A percentile compares a stretch with the other conserved stretches of the same genome.
phyloP scores from a whole-genome alignment of 2,888 invertebrate species.

The Limenitis camilla region DNA sequence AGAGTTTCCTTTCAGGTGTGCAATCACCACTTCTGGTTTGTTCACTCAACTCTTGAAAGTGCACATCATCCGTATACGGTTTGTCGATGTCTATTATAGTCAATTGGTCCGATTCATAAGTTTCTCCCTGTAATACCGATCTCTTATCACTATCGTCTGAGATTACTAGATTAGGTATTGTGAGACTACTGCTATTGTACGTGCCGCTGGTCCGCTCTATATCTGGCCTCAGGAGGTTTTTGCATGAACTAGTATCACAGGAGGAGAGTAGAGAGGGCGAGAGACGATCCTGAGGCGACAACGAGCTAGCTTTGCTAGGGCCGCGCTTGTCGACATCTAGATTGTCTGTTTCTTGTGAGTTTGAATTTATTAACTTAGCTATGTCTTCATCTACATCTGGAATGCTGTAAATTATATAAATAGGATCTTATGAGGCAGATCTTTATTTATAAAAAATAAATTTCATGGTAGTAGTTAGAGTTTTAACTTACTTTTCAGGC shows the following conservation, averaged over 20 bases:
- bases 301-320: conserved; percentile 45
- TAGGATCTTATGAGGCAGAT: neutral
- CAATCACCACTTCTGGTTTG: conserved; percentile 53
- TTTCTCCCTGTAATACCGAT: conserved; percentile 67
- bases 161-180: conserved; percentile 67
- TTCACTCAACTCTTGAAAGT: conserved; percentile 50
- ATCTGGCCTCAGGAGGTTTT: conserved; percentile 55
- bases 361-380: conserved; percentile 63
- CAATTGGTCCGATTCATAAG: conserved; percentile 76
- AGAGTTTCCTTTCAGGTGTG: conserved; percentile 59
- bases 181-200: conserved; percentile 62
- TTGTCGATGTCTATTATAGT: conserved; percentile 79
- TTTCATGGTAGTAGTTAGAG: neutral
- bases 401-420: conserved; percentile 49
- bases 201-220: conserved; percentile 40
- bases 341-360: conserved; percentile 44
- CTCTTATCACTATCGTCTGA: conserved; percentile 66
- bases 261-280: conserved; percentile 63
- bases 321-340: conserved; percentile 51
- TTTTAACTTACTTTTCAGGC: conserved; percentile 54
- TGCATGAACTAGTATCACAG: conserved; percentile 68
- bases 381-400: conserved; percentile 74
- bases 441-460: neutral
- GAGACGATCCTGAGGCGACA: conserved; percentile 53
- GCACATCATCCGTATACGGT: conserved; percentile 66